Conservation (phyloP, 2,888 invertebrate genomes). For the Melanostoma mellinum region DNA sequence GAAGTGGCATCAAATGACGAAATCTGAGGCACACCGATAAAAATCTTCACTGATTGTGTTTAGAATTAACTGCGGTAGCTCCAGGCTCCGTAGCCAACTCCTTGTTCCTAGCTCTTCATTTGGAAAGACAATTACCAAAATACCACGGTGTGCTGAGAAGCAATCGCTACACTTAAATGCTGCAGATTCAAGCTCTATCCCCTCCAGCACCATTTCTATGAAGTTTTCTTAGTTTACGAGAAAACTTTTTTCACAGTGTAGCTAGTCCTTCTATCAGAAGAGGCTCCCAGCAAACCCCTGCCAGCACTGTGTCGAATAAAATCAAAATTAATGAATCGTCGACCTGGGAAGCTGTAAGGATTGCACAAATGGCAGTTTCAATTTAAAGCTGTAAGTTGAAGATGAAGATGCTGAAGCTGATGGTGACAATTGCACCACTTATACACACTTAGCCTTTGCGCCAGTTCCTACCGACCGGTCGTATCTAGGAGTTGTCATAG, state of each 20-base stretch:
- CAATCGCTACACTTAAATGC: too few species aligned
- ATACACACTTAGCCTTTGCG: conserved; percentile 31
- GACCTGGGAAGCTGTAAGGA: conserved; percentile 23
- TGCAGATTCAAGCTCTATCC: too few species aligned
- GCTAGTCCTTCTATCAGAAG: background rate
- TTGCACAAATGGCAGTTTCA: conserved; percentile 26
- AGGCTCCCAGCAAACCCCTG: background rate
- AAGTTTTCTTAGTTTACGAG: too few species aligned
- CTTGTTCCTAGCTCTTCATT: too few species aligned
- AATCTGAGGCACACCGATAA: conserved; percentile 10
- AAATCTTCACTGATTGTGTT: background rate
- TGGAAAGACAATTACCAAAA: too few species aligned
- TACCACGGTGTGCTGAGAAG: too few species aligned
- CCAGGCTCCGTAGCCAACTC: too few species aligned
- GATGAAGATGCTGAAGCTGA: conserved; percentile 3
- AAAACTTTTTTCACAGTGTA: background rate
- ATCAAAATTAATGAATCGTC: conserved; percentile 64
- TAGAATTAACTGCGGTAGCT: too few species aligned
- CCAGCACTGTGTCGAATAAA: conserved; percentile 43
- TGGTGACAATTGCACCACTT: conserved; percentile 49
- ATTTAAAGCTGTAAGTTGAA: background rate
- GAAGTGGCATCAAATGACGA: background rate
- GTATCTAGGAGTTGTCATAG: conserved; percentile 35
- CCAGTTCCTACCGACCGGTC: conserved; percentile 41
- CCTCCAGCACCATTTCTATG: too few species aligned